Conservation (phyloP, 1,140 invertebrate species). For the Pemphigus obesinymphae region DNA sequence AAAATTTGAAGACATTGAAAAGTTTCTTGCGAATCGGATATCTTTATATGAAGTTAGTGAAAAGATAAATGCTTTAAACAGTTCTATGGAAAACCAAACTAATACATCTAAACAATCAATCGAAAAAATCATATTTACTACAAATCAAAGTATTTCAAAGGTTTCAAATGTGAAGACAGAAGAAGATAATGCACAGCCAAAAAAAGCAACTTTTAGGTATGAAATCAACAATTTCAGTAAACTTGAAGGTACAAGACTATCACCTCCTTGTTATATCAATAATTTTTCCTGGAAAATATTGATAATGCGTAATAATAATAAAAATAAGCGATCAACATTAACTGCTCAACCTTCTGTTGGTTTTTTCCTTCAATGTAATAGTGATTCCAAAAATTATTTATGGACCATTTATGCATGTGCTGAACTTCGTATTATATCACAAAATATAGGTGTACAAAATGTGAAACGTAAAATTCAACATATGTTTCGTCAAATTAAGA, state of each 20-base stretch:
- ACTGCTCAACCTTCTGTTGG: conserved; percentile 63
- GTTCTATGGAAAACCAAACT: too few relatives aligned
- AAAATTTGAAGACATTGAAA: too few relatives aligned
- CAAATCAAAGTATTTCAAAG: too few relatives aligned
- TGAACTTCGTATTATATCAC: conserved; percentile 78
- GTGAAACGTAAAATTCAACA: conserved; percentile 79
- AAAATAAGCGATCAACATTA: conserved; percentile 62
- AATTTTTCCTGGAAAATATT: conserved; percentile 99
- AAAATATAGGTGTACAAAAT: conserved; percentile 75
- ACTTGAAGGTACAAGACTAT: conserved; percentile 83
- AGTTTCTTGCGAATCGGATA: too few relatives aligned
- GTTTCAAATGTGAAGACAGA: too few relatives aligned
- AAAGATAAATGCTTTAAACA: too few relatives aligned
- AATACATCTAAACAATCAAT: too few relatives aligned
- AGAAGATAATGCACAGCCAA: conserved; percentile 91
- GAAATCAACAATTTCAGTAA: conserved; percentile 84
- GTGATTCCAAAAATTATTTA: conserved; percentile 87
- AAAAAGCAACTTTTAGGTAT: conserved; percentile 87
- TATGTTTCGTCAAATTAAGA: conserved; percentile 88
- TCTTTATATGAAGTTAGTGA: too few relatives aligned
- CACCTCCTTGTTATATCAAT: conserved; percentile 84
- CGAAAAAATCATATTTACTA: too few relatives aligned
- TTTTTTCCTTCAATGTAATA: conserved; percentile 79
- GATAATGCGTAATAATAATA: conserved; percentile 86
- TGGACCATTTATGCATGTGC: conserved; percentile 97